Evolutionary conservation across 2,888 invertebrate genomes (phyloP), one percentile per base, ranked within the genome.

Genomic region (Sisyra nigra): DNA sequence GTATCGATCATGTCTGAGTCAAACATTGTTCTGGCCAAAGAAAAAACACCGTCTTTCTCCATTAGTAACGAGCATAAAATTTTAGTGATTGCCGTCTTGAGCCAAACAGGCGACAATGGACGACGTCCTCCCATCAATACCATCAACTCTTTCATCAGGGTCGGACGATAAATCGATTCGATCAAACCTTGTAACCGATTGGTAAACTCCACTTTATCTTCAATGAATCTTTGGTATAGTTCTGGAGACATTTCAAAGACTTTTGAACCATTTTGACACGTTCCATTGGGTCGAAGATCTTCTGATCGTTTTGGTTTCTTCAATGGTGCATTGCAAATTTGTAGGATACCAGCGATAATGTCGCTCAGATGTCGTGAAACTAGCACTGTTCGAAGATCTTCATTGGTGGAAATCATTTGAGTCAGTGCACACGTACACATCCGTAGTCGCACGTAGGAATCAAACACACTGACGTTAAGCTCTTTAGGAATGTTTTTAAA

Each of bases 61-160:
- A 71, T 58, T 24, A 86, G 61, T 45, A 72, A 67, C 41, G 62
- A 57, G 30, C 76, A 73, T 51, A 86, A 59, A 53, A 74, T 71
- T 47, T 66, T 68, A 19, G 71, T 66, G 49, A 80, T 71, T 9
- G 68, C 63, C 56, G 63, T 68, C 53, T 71, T 72, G 34, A 80
- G 67, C 76, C 82, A 83, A 9, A 54, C 55, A 3, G 80, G 80
- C 17, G 68, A 62, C 10, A 53, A 41, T n/a, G 71, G 65, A 30
- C 67, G 62, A 44, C 55, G 58, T 10, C 62, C 57, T 56, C 70
- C 70, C 52, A 73, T 72, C 30, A 84, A 62, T 35, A 78, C 63
- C 61, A 84, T 67, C n/a, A 82, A 63, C 57, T 83, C 80, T 53
- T 74, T 75, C 54, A 83, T 73, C 29, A 80, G 62, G 39, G 69